These are phyloP conservation scores for Pongo pygmaeus DNA, from an alignment of 2,113 vertebrate genomes.

Conservation along the genomic window DNA sequence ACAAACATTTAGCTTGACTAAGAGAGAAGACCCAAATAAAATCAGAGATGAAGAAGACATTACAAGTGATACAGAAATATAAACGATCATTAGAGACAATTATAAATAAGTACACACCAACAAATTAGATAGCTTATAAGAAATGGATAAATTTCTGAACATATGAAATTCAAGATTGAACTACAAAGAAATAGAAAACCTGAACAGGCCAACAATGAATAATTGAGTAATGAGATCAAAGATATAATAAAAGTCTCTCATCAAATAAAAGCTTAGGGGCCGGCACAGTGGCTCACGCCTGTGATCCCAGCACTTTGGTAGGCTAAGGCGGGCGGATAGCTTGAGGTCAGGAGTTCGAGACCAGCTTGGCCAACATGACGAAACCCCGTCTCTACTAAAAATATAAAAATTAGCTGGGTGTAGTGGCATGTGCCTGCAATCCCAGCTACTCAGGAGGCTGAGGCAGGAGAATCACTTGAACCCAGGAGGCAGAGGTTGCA, in stretches of 20 bases:
- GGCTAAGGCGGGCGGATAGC: accelerated
- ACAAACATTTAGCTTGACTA: background rate
- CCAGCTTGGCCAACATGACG: too few species aligned
- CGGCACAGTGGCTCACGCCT: too few species aligned
- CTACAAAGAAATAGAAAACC: background rate
- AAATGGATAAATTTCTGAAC: background rate
- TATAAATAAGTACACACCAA: background rate
- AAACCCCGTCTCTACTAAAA: too few species aligned
- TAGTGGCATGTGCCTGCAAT: accelerated
- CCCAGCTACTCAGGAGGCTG: too few species aligned
- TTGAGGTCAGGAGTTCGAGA: too few species aligned
- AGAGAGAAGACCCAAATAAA: background rate
- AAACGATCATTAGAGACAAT: background rate
- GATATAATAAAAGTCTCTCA: background rate
- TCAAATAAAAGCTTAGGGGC: background rate
- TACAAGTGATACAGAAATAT: background rate
- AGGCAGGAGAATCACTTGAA: too few species aligned
- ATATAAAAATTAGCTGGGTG: too few species aligned
- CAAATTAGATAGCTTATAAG: background rate
- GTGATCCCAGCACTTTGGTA: too few species aligned
- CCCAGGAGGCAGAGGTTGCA: too few species aligned
- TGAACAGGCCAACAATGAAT: background rate
- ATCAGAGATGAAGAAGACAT: background rate
- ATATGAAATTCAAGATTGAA: background rate
- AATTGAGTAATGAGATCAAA: background rate